These are phyloP conservation scores for Falco punctatus DNA, from an alignment of 2,113 vertebrate species.

Conservation along the genomic window DNA sequence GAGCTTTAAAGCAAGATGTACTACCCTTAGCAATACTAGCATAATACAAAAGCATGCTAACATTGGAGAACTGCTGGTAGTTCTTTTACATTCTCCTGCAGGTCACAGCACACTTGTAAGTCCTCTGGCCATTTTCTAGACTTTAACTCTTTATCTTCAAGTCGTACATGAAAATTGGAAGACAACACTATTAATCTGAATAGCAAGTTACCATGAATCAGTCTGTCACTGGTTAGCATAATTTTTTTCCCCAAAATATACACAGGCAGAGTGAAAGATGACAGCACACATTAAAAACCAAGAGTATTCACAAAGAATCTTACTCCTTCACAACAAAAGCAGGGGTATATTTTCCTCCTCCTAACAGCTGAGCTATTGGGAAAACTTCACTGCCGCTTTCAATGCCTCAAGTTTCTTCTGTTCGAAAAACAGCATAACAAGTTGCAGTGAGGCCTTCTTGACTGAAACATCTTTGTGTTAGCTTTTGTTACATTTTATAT, in stretches of 20 bases:
- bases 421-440: not conserved
- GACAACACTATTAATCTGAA: not conserved
- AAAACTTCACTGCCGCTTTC: not conserved
- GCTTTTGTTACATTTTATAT: not conserved
- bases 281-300: constrained; percentile 33
- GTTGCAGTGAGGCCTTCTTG: not conserved
- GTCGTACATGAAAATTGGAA: not conserved
- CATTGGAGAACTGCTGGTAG: not conserved
- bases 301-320: not conserved
- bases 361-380: constrained; percentile 18
- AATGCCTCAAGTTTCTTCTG: not conserved
- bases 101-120: not conserved
- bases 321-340: not conserved
- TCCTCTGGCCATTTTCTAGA: not conserved
- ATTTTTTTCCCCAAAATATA: not conserved
- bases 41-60: not conserved
- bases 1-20: not conserved
- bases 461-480: not conserved
- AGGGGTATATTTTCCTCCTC: constrained; percentile 9
- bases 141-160: not conserved
- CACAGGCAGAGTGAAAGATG: not conserved
- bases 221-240: not conserved
- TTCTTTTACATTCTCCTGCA: not conserved
- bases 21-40: not conserved
- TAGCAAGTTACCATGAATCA: not conserved